phyloP scores from a whole-genome alignment of 2,797 vertebrate genomes.

The Phylloscopus collybita region DNA sequence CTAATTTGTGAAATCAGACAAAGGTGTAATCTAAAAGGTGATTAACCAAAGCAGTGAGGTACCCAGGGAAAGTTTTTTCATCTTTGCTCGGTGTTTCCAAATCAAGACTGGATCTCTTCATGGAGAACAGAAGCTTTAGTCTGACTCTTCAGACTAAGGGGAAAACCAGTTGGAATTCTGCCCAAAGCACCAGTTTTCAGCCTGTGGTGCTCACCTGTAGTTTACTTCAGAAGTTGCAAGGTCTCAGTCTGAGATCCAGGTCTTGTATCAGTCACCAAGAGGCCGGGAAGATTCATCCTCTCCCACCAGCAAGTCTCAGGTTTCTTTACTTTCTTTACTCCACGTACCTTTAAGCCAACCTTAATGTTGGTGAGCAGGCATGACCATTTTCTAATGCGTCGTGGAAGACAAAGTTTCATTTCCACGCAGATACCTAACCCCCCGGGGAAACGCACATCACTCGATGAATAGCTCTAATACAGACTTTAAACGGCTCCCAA shows the following conservation, averaged over 20 bases:
- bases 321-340: neutral
- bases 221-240: neutral
- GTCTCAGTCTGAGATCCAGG: neutral
- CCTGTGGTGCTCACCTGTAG: neutral
- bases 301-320: neutral
- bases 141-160: neutral
- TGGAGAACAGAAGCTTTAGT: neutral
- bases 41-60: neutral
- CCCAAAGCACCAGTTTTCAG: neutral
- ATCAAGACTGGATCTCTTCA: neutral
- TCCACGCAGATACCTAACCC: neutral
- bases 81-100: neutral
- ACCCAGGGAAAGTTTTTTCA: neutral
- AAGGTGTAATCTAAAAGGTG: neutral
- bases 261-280: neutral
- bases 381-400: neutral
- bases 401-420: neutral
- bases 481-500: neutral
- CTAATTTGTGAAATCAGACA: neutral
- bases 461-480: accelerated
- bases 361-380: neutral
- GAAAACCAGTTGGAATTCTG: neutral
- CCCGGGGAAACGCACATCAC: neutral
- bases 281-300: neutral
- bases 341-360: neutral